These are phyloP conservation scores for Netelia inedita DNA, from an alignment of 2,888 invertebrate genomes.

Conservation along the genomic window DNA sequence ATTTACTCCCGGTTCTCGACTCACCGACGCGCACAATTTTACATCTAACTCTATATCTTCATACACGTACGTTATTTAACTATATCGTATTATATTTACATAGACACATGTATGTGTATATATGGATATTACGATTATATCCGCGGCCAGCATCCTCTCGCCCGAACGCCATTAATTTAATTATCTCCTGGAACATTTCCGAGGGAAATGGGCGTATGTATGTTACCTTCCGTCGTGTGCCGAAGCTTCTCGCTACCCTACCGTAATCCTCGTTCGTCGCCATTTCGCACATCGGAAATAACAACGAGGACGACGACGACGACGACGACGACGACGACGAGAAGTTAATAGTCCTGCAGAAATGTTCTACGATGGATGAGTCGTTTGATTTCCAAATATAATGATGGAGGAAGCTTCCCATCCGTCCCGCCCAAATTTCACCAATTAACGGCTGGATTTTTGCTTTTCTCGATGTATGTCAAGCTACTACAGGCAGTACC, in stretches of 20 bases:
- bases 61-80: not conserved
- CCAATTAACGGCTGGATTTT: too few relatives aligned
- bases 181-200: conserved; percentile 76
- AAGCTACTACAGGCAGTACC: too few relatives aligned
- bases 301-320: conserved; percentile 10
- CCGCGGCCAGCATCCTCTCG: conserved; percentile 47
- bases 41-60: conserved; percentile 1
- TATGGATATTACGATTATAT: conserved; percentile 27
- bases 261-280: not conserved
- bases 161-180: conserved; percentile 73
- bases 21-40: conserved; percentile 11
- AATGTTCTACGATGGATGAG: not conserved
- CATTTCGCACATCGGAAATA: conserved; percentile 30
- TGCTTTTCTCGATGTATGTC: too few relatives aligned
- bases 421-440: too few relatives aligned
- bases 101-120: not conserved
- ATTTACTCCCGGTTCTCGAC: conserved; percentile 33
- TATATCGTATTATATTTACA: conserved; percentile 20
- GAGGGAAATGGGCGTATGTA: conserved; percentile 69
- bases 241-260: conserved; percentile 21
- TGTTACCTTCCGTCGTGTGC: conserved; percentile 58
- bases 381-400: not conserved
- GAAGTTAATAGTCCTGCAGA: conserved; percentile 33
- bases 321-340: conserved; percentile 3
- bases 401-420: not conserved